Base-by-base conservation (phyloP, 2,888 invertebrate species). In the Drosophila nr. perissopoda region DNA sequence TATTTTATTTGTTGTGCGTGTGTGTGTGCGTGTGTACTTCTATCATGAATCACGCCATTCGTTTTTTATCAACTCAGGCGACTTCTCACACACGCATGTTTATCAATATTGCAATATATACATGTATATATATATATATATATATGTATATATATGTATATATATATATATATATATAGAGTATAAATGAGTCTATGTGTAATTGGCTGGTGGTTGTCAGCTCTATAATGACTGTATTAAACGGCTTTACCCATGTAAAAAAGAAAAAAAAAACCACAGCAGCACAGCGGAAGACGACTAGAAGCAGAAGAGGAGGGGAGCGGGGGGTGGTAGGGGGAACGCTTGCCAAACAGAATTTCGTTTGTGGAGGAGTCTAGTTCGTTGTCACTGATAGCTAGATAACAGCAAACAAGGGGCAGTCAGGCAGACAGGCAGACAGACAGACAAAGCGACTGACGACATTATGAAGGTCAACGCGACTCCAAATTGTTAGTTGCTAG, bases 11-110 rank as follows among this genome's bases (percentile, higher is more conserved):
- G 54, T 42, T 38, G 18, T 21, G 48, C 21, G 36, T 25, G 34
- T 40, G 33, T 36, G 21, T 42, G 10, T 25, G 46, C n/a, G n/a
- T 21, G n/a, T n/a, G 40, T 49, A 53, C 65, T 73, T 67, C 76
- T 79, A 70, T 70, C 73, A 58, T 84, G 83, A 84, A 86, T 84
- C 83, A 83, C 83, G 86, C 83, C 86, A 83, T 86, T 83, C 74
- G 81, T 67, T 56, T 66, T 83, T 85, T 83, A 83, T 83, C 87
- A 84, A 71, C 52, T 33, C 56, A 53, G 57, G 48, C 61, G 62
- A 63, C 58, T 70, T 64, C 53, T 48, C 38, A 36, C 46, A 38
- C 11, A 6, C 18, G n/a, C 33, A 11, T 51, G 48, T 64, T 61
- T 76, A 76, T 76, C 76, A 76, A 61, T 76, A 68, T 69, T 68